A percentile compares a stretch with the other conserved stretches of the same genome.
Evolutionary conservation across 2,888 invertebrate species (phyloP).

Genomic region (Dryocosmus kuriphilus): DNA sequence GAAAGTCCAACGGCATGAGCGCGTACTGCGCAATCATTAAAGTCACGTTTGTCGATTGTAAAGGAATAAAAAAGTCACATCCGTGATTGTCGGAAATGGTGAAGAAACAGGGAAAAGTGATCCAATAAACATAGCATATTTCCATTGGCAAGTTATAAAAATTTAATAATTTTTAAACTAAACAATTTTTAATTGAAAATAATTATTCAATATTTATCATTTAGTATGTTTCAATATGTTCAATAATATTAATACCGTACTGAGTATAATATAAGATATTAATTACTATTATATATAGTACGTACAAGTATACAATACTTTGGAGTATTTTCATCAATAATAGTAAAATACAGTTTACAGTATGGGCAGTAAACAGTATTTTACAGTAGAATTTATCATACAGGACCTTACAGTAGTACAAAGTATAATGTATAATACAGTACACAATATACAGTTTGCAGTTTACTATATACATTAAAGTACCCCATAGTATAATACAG

Average conservation of each 20-base stretch:
- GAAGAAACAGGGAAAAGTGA: background rate
- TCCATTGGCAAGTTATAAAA: background rate
- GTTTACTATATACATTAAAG: background rate
- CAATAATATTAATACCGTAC: too few species aligned
- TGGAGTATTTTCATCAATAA: too few species aligned
- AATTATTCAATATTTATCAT: too few species aligned
- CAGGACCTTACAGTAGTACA: background rate
- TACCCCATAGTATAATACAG: too few species aligned
- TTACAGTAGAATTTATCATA: too few species aligned
- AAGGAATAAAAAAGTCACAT: conserved; percentile 10
- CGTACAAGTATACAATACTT: too few species aligned
- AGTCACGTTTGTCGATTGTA: conserved; percentile 14
- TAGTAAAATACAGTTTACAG: too few species aligned
- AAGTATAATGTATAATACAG: background rate
- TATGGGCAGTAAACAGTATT: too few species aligned
- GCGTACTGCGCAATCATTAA: background rate
- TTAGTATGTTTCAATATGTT: too few species aligned
- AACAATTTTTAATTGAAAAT: too few species aligned
- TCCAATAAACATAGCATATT: background rate
- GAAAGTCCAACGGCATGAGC: conserved; percentile 2
- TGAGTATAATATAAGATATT: too few species aligned
- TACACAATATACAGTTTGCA: background rate
- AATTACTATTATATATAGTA: background rate
- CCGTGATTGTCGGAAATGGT: background rate
- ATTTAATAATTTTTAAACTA: background rate